A percentile compares a stretch with the other conserved stretches of the same genome.
Evolutionary conservation across 2,888 invertebrate genomes (phyloP).

Genomic region (Melanostoma scalare): DNA sequence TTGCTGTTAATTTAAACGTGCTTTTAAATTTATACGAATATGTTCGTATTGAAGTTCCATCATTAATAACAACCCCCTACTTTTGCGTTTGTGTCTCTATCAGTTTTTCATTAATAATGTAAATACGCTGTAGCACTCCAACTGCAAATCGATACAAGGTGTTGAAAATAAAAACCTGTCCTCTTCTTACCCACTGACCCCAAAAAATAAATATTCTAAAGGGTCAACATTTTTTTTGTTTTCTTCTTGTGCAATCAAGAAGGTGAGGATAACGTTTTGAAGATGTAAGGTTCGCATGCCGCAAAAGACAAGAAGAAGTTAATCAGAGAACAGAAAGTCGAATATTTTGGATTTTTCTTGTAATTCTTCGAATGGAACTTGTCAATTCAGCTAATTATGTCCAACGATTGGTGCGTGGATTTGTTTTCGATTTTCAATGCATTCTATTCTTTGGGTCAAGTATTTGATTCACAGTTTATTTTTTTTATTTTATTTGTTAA

Average conservation of each 20-base stretch:
- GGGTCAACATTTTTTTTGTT: constrained; percentile 46
- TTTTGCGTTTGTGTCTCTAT: constrained; percentile 46
- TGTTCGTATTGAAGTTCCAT: constrained; percentile 46
- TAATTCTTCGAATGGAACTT: constrained; percentile 51
- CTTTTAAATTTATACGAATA: constrained; percentile 56
- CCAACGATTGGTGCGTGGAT: constrained; percentile 51
- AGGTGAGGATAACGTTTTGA: neutral
- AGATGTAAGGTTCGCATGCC: neutral
- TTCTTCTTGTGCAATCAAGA: constrained; percentile 23
- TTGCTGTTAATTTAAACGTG: constrained; percentile 65
- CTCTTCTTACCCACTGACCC: constrained; percentile 52
- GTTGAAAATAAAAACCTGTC: constrained; percentile 48
- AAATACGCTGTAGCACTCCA: neutral
- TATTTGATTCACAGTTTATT: too few species aligned
- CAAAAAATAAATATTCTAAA: constrained; percentile 42
- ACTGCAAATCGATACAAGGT: constrained; percentile 22
- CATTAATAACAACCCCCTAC: constrained; percentile 56
- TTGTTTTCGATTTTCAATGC: constrained; percentile 27
- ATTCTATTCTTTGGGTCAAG: too few species aligned
- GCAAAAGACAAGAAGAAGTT: constrained; percentile 60
- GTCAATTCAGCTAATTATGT: constrained; percentile 66
- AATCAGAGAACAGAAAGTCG: constrained; percentile 64
- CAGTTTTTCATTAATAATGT: constrained; percentile 66
- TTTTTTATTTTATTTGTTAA: too few species aligned
- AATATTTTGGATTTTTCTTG: constrained; percentile 62